Conservation (phyloP, 2,113 vertebrate species). For the Phocoena phocoena region DNA sequence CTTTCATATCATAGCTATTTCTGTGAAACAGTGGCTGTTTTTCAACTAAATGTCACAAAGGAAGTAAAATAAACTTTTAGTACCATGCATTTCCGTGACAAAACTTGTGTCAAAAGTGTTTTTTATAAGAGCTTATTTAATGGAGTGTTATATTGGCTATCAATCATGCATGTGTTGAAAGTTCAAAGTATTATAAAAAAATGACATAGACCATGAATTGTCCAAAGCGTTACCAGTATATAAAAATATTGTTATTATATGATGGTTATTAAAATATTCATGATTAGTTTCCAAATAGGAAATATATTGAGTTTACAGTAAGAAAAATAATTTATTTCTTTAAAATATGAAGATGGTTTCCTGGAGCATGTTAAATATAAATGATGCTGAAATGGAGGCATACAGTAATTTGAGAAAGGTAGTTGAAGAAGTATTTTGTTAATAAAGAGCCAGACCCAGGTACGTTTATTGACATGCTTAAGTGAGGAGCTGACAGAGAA, state of each 20-base stretch:
- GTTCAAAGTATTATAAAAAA: background rate
- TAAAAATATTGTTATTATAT: background rate
- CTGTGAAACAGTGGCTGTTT: background rate
- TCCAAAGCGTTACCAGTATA: background rate
- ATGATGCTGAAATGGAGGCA: no score
- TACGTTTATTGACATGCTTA: background rate
- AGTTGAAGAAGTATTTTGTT: no score
- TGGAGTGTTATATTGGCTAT: background rate
- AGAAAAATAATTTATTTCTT: background rate
- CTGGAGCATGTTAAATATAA: no score
- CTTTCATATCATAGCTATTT: background rate
- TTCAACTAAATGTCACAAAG: background rate
- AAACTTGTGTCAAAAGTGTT: background rate
- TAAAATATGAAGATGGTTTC: background rate
- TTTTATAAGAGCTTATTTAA: background rate
- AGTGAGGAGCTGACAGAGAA: background rate
- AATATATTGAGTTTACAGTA: background rate
- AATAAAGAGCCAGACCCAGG: no score
- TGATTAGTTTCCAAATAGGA: background rate
- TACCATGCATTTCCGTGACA: background rate
- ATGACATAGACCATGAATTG: background rate
- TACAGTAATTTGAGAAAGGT: no score
- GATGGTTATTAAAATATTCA: background rate
- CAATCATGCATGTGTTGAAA: background rate
- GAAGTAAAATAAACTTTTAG: background rate